These are phyloP conservation scores for Agrotis ipsilon DNA, from an alignment of 2,888 invertebrate species.

Conservation along the genomic window DNA sequence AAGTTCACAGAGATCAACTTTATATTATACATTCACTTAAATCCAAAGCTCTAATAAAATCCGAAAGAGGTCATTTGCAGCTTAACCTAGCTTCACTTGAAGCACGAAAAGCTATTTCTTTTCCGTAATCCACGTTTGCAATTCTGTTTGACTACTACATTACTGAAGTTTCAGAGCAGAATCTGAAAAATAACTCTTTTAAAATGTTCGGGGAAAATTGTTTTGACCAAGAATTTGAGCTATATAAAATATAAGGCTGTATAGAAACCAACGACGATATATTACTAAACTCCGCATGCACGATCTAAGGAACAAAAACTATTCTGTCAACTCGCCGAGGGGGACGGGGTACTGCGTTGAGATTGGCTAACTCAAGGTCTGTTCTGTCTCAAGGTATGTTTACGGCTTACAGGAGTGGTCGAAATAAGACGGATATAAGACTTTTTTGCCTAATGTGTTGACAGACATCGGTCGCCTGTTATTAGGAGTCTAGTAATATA, in stretches of 20 bases:
- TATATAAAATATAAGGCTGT: not conserved
- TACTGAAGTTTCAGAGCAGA: slow-evolving; percentile 16
- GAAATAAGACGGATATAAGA: no score
- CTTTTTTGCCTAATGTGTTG: no score
- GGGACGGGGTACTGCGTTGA: no score
- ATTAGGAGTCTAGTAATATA: no score
- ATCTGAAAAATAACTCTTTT: slow-evolving; percentile 3
- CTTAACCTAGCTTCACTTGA: slow-evolving; percentile 43
- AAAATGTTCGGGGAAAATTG: slow-evolving; percentile 5
- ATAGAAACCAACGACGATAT: no score
- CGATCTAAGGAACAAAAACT: no score
- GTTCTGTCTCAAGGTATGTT: no score
- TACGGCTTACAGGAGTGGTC: no score
- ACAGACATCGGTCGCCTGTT: no score
- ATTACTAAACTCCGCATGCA: no score
- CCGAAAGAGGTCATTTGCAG: slow-evolving; percentile 45
- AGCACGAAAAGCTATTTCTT: slow-evolving; percentile 39
- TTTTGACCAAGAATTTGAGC: slow-evolving; percentile 1
- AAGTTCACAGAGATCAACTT: slow-evolving; percentile 5
- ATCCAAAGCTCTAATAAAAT: slow-evolving; percentile 44
- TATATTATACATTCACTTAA: slow-evolving; percentile 9
- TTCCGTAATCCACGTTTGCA: slow-evolving; percentile 30
- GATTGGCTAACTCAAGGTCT: no score
- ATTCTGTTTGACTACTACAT: slow-evolving; percentile 17
- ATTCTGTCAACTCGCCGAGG: no score